phyloP scores from a whole-genome alignment of 2,797 vertebrate genomes.

The Megalops cyprinoides region DNA sequence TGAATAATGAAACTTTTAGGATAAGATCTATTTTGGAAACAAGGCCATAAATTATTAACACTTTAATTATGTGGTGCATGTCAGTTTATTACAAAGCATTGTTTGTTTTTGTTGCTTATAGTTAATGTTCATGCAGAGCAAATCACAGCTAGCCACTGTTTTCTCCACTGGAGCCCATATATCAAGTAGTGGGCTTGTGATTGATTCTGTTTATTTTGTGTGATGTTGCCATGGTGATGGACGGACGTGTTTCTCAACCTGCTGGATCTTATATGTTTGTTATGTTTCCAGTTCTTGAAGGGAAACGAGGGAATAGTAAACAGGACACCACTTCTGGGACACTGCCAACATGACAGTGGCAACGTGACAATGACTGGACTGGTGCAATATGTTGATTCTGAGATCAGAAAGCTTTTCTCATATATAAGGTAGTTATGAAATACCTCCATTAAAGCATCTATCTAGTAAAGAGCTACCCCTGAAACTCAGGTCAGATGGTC shows the following conservation, averaged over 20 bases:
- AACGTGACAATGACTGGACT: constrained; percentile 64
- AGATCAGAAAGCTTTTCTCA: constrained; percentile 71
- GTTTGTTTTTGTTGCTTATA: constrained; percentile 44
- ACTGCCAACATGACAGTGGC: constrained; percentile 55
- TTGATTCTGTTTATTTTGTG: constrained; percentile 68
- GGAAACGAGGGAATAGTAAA: constrained; percentile 61
- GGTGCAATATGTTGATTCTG: constrained; percentile 73
- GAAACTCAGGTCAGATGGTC: not conserved
- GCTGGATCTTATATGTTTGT: not conserved
- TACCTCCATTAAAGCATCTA: not conserved
- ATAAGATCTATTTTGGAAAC: constrained; percentile 12
- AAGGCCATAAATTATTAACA: constrained; percentile 1
- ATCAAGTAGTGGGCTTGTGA: constrained; percentile 50
- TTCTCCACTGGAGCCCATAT: constrained; percentile 60
- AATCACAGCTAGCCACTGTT: constrained; percentile 53
- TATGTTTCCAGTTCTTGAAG: not conserved
- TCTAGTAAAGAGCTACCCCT: too few relatives aligned
- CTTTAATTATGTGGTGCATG: constrained; percentile 11
- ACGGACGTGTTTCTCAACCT: constrained; percentile 38
- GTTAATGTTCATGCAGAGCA: constrained; percentile 56
- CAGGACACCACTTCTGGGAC: constrained; percentile 65
- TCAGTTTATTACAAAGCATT: constrained; percentile 33
- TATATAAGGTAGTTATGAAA: constrained; percentile 71
- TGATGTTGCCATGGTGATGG: constrained; percentile 55
- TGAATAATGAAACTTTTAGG: constrained; percentile 17